Conservation (phyloP, 2,888 invertebrate species). For the Actias luna region DNA sequence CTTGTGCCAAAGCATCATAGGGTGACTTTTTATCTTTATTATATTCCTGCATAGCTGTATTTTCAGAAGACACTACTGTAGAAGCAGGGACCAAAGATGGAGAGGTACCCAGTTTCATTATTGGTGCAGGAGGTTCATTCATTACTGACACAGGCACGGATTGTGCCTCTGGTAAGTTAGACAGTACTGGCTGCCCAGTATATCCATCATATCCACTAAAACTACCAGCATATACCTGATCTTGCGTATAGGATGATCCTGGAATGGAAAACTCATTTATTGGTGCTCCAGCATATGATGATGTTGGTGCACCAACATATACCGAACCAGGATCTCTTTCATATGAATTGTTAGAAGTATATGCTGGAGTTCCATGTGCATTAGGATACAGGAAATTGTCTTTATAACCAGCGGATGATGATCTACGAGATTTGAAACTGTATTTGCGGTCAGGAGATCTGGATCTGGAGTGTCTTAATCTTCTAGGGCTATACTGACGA, state of each 20-base stretch:
- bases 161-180: conserved; percentile 12
- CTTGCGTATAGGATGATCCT: conserved; percentile 21
- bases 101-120: not conserved
- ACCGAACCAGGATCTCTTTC: conserved; percentile 19
- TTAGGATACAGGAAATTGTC: conserved; percentile 55
- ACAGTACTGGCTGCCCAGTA: not conserved
- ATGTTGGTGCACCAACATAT: conserved; percentile 23
- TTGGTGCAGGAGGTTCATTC: not conserved
- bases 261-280: conserved; percentile 21
- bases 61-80: conserved; percentile 8
- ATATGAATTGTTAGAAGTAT: conserved; percentile 15
- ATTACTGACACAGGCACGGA: conserved; percentile 14
- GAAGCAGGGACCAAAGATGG: conserved; percentile 18
- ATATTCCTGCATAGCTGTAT: conserved; percentile 20
- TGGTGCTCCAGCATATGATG: conserved; percentile 23
- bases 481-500: conserved; percentile 21
- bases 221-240: conserved; percentile 28
- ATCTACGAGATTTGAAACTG: conserved; percentile 27
- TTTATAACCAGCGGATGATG: conserved; percentile 15
- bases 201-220: conserved; percentile 19
- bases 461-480: conserved; percentile 31
- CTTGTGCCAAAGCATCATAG: conserved; percentile 72
- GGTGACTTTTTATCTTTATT: conserved; percentile 38
- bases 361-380: conserved; percentile 22
- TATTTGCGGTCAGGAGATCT: conserved; percentile 26